phyloP scores from a whole-genome alignment of 2,797 vertebrate species.

The Pterois miles region DNA sequence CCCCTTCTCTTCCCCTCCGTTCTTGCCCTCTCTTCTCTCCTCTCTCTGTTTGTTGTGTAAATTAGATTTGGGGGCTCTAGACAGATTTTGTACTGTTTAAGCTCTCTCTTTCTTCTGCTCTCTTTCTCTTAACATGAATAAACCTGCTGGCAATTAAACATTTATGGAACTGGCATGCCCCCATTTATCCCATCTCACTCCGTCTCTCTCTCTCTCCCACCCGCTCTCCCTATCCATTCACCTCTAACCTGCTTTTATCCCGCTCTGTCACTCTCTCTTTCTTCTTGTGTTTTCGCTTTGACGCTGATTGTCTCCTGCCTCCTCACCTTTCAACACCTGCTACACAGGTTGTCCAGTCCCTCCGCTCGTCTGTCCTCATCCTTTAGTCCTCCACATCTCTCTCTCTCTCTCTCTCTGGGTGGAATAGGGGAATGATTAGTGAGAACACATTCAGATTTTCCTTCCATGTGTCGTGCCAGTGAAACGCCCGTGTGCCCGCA shows the following conservation, averaged over 20 bases:
- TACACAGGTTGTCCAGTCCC: slow-evolving; percentile 54
- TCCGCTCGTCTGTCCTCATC: slow-evolving; percentile 43
- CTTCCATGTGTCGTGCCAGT: slow-evolving; percentile 85
- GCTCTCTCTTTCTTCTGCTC: slow-evolving; percentile 65
- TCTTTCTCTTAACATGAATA: slow-evolving; percentile 76
- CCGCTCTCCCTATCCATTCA: slow-evolving; percentile 59
- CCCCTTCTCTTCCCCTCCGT: slow-evolving; percentile 47
- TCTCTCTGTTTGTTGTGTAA: slow-evolving; percentile 84
- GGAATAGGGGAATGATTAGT: slow-evolving; percentile 85
- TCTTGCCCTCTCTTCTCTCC: slow-evolving; percentile 73
- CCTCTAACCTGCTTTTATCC: slow-evolving; percentile 73
- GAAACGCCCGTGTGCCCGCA: slow-evolving; percentile 83
- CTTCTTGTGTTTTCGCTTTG: slow-evolving; percentile 49
- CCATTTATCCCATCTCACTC: slow-evolving; percentile 75
- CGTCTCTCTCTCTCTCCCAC: slow-evolving; percentile 26
- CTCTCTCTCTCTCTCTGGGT: slow-evolving; percentile 60
- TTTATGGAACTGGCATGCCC: slow-evolving; percentile 75
- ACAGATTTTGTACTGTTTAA: slow-evolving; percentile 81
- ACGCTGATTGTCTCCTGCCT: slow-evolving; percentile 62
- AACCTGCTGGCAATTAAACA: slow-evolving; percentile 83
- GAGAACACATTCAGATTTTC: slow-evolving; percentile 88
- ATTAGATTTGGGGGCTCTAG: slow-evolving; percentile 82
- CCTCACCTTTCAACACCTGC: slow-evolving; percentile 75
- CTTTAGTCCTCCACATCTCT: slow-evolving; percentile 29
- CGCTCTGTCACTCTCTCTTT: slow-evolving; percentile 59